These are phyloP conservation scores for Ochlodes sylvanus DNA, from an alignment of 2,888 invertebrate species.

Conservation along the genomic window DNA sequence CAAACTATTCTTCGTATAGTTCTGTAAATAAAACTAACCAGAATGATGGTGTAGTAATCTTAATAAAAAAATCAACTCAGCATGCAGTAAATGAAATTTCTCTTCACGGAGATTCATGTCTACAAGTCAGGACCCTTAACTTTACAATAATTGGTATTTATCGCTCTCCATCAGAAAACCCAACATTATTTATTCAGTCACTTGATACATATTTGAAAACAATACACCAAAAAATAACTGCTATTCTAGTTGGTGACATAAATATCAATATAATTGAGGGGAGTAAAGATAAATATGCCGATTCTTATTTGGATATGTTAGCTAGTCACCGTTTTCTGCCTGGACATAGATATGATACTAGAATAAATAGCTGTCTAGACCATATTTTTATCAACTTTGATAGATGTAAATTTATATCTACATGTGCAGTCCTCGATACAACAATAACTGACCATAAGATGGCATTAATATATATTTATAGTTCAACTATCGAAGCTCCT, in stretches of 20 bases:
- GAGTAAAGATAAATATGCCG: background rate
- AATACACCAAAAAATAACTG: background rate
- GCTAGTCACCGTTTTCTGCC: background rate
- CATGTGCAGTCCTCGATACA: background rate
- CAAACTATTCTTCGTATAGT: background rate
- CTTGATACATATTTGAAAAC: background rate
- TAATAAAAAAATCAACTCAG: background rate
- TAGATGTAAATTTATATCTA: background rate
- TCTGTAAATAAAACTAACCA: background rate
- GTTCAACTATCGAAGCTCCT: too few relatives aligned
- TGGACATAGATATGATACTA: background rate
- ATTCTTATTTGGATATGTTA: background rate
- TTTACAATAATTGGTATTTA: background rate
- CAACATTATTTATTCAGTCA: background rate
- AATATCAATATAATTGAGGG: constrained; percentile 11
- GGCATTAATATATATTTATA: background rate
- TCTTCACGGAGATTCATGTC: background rate
- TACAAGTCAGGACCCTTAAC: background rate
- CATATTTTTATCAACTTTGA: constrained; percentile 1
- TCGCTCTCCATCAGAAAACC: background rate
- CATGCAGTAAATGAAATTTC: background rate
- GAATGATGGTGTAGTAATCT: background rate
- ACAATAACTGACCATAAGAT: constrained; percentile 7
- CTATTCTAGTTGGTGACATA: background rate
- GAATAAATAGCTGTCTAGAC: constrained; percentile 9